Evolutionary conservation across 2,797 vertebrate species (phyloP).

Genomic region (Gymnothorax reevesii): DNA sequence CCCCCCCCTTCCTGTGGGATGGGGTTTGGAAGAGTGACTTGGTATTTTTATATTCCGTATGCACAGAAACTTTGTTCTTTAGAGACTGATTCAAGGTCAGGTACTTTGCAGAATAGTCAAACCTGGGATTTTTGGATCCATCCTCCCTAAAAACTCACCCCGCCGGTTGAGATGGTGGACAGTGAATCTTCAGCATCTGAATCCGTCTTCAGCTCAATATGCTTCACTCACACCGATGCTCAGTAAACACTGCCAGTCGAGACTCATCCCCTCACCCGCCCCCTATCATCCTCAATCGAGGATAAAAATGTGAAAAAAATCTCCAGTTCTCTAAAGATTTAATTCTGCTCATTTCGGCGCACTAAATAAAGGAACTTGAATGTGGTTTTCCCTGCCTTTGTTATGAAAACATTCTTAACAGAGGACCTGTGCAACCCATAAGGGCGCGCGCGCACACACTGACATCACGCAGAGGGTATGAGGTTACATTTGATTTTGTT

Average conservation of each 20-base stretch:
- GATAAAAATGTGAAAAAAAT: neutral
- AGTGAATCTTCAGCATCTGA: neutral
- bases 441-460: neutral
- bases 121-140: neutral
- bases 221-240: neutral
- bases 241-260: neutral
- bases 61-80: neutral
- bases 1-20: too few species aligned
- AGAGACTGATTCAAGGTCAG: neutral
- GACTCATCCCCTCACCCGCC: neutral
- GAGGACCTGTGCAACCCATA: neutral
- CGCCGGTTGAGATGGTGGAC: neutral
- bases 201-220: neutral
- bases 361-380: neutral
- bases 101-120: neutral
- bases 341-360: neutral
- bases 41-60: neutral
- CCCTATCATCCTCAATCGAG: neutral
- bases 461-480: neutral
- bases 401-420: neutral
- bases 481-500: neutral
- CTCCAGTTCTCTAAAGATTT: neutral
- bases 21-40: neutral
- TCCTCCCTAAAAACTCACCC: neutral
- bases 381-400: neutral